Evolutionary conservation across 2,797 vertebrate species (phyloP).

Genomic region (Chaunax sp.): DNA sequence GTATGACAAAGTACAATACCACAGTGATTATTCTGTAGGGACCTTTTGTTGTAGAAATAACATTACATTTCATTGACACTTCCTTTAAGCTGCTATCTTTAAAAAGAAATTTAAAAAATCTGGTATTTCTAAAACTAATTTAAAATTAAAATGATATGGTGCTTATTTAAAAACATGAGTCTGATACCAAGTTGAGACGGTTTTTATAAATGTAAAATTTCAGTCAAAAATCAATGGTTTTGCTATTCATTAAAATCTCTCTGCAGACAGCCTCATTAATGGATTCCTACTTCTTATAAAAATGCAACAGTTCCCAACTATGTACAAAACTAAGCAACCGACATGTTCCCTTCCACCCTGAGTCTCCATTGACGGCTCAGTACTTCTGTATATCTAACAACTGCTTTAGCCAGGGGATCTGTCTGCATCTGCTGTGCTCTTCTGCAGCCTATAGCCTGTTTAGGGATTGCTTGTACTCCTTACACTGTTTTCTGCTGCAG

Average conservation of each 20-base stretch:
- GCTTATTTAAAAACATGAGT: not conserved
- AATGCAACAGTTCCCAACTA: slow-evolving; percentile 37
- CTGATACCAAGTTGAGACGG: not conserved
- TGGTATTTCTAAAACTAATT: too few species aligned
- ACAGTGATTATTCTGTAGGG: too few species aligned
- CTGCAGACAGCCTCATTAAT: slow-evolving; percentile 43
- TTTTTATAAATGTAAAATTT: not conserved
- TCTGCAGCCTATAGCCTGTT: slow-evolving; percentile 52
- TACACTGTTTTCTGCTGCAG: slow-evolving; percentile 53
- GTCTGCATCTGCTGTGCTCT: slow-evolving; percentile 63
- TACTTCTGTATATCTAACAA: slow-evolving; percentile 56
- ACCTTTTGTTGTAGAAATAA: too few species aligned
- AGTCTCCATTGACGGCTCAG: slow-evolving; percentile 42
- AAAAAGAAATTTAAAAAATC: too few species aligned
- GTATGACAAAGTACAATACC: too few species aligned
- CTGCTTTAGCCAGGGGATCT: slow-evolving; percentile 56
- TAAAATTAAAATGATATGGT: not conserved
- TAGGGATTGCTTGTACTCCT: slow-evolving; percentile 49
- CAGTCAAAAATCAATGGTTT: slow-evolving; percentile 22
- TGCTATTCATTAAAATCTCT: slow-evolving; percentile 21
- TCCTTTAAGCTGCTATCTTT: not conserved
- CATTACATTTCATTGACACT: not conserved
- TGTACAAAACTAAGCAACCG: slow-evolving; percentile 43
- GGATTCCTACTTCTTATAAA: slow-evolving; percentile 29
- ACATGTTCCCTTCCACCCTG: slow-evolving; percentile 34